A percentile compares a stretch with the other conserved stretches of the same genome.
These are phyloP conservation scores for Ceriagrion tenellum DNA, from an alignment of 2,888 invertebrate genomes.

Conservation along the genomic window DNA sequence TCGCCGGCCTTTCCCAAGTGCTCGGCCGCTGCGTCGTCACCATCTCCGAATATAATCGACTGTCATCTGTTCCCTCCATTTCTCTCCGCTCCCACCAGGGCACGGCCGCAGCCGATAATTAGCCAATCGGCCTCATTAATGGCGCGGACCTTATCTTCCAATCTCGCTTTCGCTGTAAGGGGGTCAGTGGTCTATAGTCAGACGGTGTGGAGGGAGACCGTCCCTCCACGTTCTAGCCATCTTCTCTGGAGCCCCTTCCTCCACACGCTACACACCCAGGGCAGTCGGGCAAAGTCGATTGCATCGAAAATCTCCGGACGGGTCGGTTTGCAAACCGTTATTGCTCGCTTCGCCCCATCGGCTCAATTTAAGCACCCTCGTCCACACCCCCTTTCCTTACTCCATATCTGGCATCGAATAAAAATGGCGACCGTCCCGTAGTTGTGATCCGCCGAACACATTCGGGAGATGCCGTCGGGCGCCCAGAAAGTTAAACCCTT, in stretches of 20 bases:
- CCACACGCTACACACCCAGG: background rate
- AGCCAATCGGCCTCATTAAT: slow-evolving; percentile 52
- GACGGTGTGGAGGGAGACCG: background rate
- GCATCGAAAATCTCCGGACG: background rate
- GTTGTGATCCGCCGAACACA: background rate
- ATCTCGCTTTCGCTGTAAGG: background rate
- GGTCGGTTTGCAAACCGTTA: slow-evolving; percentile 41
- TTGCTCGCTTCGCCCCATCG: background rate
- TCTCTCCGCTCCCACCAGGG: background rate
- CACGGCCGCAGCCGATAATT: slow-evolving; percentile 35
- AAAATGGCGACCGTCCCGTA: background rate
- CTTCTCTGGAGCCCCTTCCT: background rate
- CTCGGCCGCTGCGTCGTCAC: background rate
- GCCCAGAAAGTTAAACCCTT: background rate
- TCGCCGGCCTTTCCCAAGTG: too few species aligned
- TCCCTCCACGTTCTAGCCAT: too few species aligned
- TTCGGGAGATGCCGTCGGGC: background rate
- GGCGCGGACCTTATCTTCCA: slow-evolving; percentile 34
- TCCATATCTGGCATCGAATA: background rate
- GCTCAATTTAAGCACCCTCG: background rate
- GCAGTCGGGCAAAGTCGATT: slow-evolving; percentile 26
- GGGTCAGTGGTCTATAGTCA: slow-evolving; percentile 1
- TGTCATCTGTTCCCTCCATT: background rate
- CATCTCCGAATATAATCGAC: background rate
- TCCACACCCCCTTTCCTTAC: too few species aligned